These are phyloP conservation scores for Brachionus sp. DNA, from an alignment of 1,140 invertebrate species.

Conservation along the genomic window DNA sequence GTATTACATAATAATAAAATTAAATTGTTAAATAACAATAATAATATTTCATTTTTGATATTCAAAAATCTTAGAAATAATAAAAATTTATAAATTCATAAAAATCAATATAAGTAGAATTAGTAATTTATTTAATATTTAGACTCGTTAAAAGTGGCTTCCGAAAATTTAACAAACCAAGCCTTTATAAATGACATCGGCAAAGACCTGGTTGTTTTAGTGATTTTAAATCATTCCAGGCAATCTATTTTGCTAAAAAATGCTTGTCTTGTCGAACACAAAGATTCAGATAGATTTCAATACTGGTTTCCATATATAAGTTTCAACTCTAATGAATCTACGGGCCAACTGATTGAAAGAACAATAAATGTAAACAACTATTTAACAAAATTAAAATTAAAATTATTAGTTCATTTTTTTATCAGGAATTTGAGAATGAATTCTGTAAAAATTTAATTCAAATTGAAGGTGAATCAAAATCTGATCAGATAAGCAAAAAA, in stretches of 20 bases:
- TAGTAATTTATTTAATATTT: background rate
- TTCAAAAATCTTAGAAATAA: background rate
- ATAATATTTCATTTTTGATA: background rate
- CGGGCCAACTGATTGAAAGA: background rate
- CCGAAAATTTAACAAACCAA: background rate
- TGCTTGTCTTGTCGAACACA: background rate
- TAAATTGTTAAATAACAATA: background rate
- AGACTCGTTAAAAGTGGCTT: background rate
- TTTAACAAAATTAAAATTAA: background rate
- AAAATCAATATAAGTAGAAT: background rate
- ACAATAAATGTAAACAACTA: background rate
- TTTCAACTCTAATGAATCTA: background rate
- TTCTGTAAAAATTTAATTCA: conserved; percentile 20
- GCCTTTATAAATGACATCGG: background rate
- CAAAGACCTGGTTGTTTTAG: conserved; percentile 15
- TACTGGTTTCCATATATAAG: conserved; percentile 31
- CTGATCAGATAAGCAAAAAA: background rate
- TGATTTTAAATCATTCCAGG: background rate
- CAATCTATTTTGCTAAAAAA: background rate
- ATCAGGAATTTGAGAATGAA: background rate
- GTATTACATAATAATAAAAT: background rate
- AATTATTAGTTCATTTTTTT: background rate
- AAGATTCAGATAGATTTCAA: background rate
- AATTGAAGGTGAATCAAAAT: background rate
- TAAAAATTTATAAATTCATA: background rate